Conservation (phyloP, 2,113 vertebrate genomes). For the Alectura lathami region DNA sequence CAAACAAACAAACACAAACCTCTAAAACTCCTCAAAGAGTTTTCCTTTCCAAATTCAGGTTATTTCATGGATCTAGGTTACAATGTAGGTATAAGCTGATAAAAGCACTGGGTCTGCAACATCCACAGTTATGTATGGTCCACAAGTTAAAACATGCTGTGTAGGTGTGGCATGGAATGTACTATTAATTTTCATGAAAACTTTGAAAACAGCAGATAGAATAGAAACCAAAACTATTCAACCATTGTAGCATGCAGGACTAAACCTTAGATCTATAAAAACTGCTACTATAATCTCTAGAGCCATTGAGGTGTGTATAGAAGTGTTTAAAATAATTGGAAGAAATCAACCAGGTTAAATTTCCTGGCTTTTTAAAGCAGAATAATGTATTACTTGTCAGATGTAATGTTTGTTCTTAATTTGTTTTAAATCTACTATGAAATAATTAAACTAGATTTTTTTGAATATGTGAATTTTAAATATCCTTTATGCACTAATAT, state of each 20-base stretch:
- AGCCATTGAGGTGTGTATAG: not conserved
- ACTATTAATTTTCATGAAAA: not conserved
- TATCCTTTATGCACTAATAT: not conserved
- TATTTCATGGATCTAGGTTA: not conserved
- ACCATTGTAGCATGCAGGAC: not conserved
- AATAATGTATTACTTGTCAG: not conserved
- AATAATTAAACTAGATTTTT: not conserved
- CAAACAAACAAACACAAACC: not conserved
- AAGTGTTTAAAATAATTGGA: not conserved
- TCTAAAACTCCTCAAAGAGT: not conserved
- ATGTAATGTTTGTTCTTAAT: not conserved
- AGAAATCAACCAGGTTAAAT: not conserved
- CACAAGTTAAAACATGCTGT: not conserved
- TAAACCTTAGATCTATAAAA: not conserved
- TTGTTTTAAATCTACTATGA: not conserved
- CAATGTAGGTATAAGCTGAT: not conserved
- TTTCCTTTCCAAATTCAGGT: not conserved
- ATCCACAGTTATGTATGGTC: not conserved
- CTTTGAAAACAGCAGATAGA: not conserved
- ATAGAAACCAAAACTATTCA: not conserved
- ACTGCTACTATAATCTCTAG: not conserved
- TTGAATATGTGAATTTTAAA: not conserved
- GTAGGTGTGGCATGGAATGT: not conserved
- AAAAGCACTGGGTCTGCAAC: not conserved
- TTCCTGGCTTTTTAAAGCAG: not conserved